Evolutionary conservation across 1,140 invertebrate species (phyloP), one percentile per base, ranked within the genome.

Genomic region (Prorops nasuta): DNA sequence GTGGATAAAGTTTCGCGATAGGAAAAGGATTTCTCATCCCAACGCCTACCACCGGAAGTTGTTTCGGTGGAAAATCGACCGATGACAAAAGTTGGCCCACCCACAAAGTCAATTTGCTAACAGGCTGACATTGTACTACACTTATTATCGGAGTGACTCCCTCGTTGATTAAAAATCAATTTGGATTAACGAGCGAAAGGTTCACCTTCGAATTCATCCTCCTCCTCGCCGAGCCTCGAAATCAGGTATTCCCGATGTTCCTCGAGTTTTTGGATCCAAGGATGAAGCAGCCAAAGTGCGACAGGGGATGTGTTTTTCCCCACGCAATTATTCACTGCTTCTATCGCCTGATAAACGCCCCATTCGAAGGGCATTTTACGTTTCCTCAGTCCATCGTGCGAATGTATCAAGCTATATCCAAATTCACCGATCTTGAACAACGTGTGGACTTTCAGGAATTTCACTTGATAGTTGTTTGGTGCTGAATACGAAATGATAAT

Each of bases 241-340:
- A 62, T 53, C 31, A 71, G 12, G 6, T 39, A 20, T 9, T 58
- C 16, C 0, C 60, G 56, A 10, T 66, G 49, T 3, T 60, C 28
- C 15, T 39, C 15, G 14, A 74, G 31, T 3, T 60, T 44, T 12
- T 40, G 46, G 46, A 74, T 72, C 67, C 67, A 68, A 0, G 67
- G 67, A 4, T 56, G 59, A 10, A 74, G 49, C 9, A 60, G 44
- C 7, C 39, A 2, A 0, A 74, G 15, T 3, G 58, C 47, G 1
- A 22, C 41, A 0, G 56, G 47, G n/a, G 38, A 31, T 10, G 62
- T 60, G 52, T 74, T 71, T 1, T 31, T 44, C 1, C 73, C 73
- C 10, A 73, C 51, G 42, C 71, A 74, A 51, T 71, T 58, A 44
- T 74, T 65, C 21, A 74, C 51, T 1, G 67, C 66, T 51, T 69